These are phyloP conservation scores for Laticauda colubrina DNA, from an alignment of 2,113 vertebrate genomes.

Conservation along the genomic window DNA sequence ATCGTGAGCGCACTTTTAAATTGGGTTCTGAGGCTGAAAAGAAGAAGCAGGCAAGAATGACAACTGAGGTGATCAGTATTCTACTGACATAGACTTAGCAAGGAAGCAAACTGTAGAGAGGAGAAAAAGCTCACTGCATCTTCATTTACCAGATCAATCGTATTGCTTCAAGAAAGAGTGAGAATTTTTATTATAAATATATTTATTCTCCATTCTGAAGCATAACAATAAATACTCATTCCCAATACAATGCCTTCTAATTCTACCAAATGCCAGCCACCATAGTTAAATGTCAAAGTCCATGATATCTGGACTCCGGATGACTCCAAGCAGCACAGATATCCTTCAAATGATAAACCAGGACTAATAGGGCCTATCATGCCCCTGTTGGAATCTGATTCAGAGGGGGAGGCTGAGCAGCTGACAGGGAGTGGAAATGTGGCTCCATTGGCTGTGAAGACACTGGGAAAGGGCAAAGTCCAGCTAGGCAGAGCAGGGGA, in stretches of 20 bases:
- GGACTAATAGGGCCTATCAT: too few species aligned
- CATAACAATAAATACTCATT: not conserved
- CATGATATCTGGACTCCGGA: not conserved
- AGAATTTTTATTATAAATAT: not conserved
- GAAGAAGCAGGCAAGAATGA: too few species aligned
- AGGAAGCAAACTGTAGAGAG: not conserved
- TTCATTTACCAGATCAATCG: not conserved
- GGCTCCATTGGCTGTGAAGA: too few species aligned
- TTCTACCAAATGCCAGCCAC: not conserved
- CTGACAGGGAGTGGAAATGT: too few species aligned
- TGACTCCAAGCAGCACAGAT: not conserved
- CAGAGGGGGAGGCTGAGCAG: too few species aligned
- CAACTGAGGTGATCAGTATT: not conserved
- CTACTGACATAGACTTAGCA: not conserved
- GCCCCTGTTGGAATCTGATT: too few species aligned
- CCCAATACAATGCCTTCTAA: not conserved
- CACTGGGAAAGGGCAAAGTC: too few species aligned
- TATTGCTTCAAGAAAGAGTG: not conserved
- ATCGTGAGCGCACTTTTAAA: conserved; percentile 92
- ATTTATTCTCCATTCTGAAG: not conserved
- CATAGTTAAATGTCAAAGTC: not conserved
- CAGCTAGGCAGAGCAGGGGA: too few species aligned
- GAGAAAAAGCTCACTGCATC: not conserved
- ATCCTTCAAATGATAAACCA: not conserved
- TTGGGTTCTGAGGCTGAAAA: conserved; percentile 90